A percentile compares a stretch with the other conserved stretches of the same genome.
Conservation (phyloP, 2,888 invertebrate genomes). For the Dryococelus australis region DNA sequence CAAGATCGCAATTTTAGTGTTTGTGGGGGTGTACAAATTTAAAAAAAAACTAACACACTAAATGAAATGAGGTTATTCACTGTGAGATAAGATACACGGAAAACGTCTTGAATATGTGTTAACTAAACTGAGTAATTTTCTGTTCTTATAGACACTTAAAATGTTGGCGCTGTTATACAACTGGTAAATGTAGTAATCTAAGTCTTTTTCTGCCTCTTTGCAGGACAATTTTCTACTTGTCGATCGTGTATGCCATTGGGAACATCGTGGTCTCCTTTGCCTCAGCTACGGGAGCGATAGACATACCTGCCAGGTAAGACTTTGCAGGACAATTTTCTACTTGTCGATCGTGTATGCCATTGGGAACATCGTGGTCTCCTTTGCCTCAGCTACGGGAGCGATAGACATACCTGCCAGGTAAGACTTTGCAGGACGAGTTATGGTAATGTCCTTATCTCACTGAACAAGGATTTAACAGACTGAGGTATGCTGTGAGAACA, state of each 20-base stretch:
- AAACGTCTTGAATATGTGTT: no score
- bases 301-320: slow-evolving; percentile 67
- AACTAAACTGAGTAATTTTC: not conserved
- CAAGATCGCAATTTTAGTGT: no score
- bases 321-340: slow-evolving; percentile 79
- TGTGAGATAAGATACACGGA: no score
- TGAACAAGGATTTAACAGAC: not conserved
- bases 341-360: slow-evolving; percentile 85
- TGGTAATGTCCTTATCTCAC: not conserved
- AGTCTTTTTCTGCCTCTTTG: not conserved
- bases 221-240: slow-evolving; percentile 87
- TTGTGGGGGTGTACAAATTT: no score
- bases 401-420: slow-evolving; percentile 66
- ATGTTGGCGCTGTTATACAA: slow-evolving; percentile 49
- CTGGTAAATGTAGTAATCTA: no score
- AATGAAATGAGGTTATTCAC: no score
- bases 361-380: slow-evolving; percentile 81
- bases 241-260: slow-evolving; percentile 86
- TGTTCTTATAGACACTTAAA: not conserved
- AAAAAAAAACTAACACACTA: no score
- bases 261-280: slow-evolving; percentile 77
- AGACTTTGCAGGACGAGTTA: slow-evolving; percentile 49
- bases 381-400: slow-evolving; percentile 66
- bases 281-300: slow-evolving; percentile 64
- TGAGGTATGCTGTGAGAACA: not conserved